These are phyloP conservation scores for Drosophila siamana DNA, from an alignment of 2,888 invertebrate species.

Conservation along the genomic window DNA sequence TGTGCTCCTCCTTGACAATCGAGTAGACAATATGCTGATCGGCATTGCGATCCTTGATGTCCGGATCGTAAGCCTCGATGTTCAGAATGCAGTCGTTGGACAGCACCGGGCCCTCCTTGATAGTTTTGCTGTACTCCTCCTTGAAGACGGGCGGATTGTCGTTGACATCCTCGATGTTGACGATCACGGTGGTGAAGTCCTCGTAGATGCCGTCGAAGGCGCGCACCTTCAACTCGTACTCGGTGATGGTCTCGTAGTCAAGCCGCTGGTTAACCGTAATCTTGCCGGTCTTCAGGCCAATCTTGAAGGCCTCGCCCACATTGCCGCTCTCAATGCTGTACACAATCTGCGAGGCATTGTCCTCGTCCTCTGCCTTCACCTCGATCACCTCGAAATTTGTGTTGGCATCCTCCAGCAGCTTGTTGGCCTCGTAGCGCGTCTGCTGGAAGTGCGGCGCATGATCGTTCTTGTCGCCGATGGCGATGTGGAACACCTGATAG, in stretches of 20 bases:
- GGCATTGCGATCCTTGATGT: slow-evolving; percentile 91
- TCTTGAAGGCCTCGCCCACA: slow-evolving; percentile 93
- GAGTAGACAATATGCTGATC: slow-evolving; percentile 92
- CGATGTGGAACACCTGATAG: slow-evolving; percentile 94
- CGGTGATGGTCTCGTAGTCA: slow-evolving; percentile 94
- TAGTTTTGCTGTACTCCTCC: slow-evolving; percentile 90
- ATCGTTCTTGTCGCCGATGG: slow-evolving; percentile 98
- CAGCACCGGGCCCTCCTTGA: slow-evolving; percentile 89
- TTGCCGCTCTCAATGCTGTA: slow-evolving; percentile 96
- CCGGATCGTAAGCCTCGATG: slow-evolving; percentile 93
- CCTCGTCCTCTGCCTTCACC: slow-evolving; percentile 94
- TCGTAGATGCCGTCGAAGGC: slow-evolving; percentile 94
- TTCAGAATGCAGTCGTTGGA: slow-evolving; percentile 90
- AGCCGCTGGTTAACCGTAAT: slow-evolving; percentile 91
- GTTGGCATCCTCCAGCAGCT: slow-evolving; percentile 93
- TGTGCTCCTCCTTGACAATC: slow-evolving; percentile 90
- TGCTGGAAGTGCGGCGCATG: slow-evolving; percentile 96
- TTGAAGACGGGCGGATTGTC: slow-evolving; percentile 96
- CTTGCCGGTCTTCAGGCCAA: slow-evolving; percentile 93
- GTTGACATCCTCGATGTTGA: slow-evolving; percentile 95
- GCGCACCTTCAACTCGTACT: slow-evolving; percentile 92
- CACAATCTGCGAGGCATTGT: slow-evolving; percentile 93
- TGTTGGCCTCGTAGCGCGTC: slow-evolving; percentile 90
- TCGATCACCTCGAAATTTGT: slow-evolving; percentile 93
- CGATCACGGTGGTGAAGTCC: slow-evolving; percentile 93